Evolutionary conservation across 1,140 invertebrate species (phyloP), one percentile per base, ranked within the genome.

Genomic region (Calosoma granatense): DNA sequence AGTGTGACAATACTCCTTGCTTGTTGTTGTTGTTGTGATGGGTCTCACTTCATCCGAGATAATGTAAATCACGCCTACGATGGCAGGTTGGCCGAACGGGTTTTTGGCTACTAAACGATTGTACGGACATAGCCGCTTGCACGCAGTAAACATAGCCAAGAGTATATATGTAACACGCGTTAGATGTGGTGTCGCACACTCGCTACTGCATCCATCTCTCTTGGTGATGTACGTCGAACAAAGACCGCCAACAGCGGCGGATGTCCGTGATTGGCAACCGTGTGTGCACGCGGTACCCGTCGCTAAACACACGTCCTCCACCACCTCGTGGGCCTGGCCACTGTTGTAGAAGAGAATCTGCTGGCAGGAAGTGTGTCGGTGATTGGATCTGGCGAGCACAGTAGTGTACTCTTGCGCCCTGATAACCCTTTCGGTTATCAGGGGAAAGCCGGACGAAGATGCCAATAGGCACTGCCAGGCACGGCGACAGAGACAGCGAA

Each of bases 371-470:
- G 22, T 14, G 12, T 12, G 51, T 53, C 51, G 51, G 9, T 20
- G 51, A 53, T 53, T 53, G 51, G 12, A 12, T 14, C 51, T 17
- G 12, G 14, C 21, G 12, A 22, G 47, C 57, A 55, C 53, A 30
- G 26, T 51, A 55, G 21, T 20, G 20, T 36, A 66, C 63, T 64
- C 63, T 63, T 64, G 67, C 68, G 65, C 67, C 52, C 63, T 68
- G 68, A 70, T 70, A 71, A 70, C 70, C 70, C 67, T 69, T 70
- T 67, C 22, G 63, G 64, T 69, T 71, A 71, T 71, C 70, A 70
- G 65, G 64, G 64, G 63, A 67, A 36, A 61, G 56, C 53, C 56
- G 56, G 56, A 55, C 52, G 22, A 21, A 53, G 52, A 53, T 53
- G 20, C 22, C 52, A 15, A 23, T 53, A 21, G 22, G 43, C 26